Percentiles rank a stretch among this genome's conserved stretches.
Evolutionary conservation across 2,888 invertebrate genomes (phyloP).

Genomic region (Platerodrilus igneus): DNA sequence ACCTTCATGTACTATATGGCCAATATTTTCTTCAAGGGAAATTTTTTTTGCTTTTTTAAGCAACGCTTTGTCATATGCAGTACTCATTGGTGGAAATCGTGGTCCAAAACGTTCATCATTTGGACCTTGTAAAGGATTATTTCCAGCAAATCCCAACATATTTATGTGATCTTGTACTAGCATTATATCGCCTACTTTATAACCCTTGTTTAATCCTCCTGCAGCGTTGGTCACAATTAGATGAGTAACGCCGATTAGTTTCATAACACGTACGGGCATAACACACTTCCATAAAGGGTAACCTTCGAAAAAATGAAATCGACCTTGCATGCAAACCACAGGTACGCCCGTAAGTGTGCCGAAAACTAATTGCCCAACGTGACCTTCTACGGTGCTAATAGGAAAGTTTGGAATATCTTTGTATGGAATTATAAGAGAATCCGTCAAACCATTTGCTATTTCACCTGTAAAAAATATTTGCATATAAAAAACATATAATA

Average conservation of each 20-base stretch:
- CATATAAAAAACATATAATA: no score
- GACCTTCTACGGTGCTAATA: conserved; percentile 85
- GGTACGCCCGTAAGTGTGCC: conserved; percentile 75
- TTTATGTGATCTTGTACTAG: conserved; percentile 95
- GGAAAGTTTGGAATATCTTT: conserved; percentile 93
- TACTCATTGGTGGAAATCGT: conserved; percentile 89
- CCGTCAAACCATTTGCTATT: conserved; percentile 70
- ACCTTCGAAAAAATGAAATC: conserved; percentile 97
- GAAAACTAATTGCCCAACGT: conserved; percentile 87
- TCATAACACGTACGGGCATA: conserved; percentile 95
- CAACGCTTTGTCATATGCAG: conserved; percentile 74
- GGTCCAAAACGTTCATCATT: conserved; percentile 95
- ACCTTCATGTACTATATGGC: conserved; percentile 74
- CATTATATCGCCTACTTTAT: conserved; percentile 93
- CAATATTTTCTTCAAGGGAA: conserved; percentile 56
- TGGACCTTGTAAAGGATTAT: conserved; percentile 88
- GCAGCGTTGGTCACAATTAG: conserved; percentile 96
- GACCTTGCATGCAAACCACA: conserved; percentile 94
- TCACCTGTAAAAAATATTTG: conserved; percentile 59
- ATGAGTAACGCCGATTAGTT: conserved; percentile 82
- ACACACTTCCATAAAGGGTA: conserved; percentile 91
- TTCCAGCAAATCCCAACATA: conserved; percentile 92
- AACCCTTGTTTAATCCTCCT: conserved; percentile 86
- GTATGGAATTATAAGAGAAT: conserved; percentile 74
- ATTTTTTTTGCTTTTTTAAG: conserved; percentile 67